A percentile compares a stretch with the other conserved stretches of the same genome.
Conservation (phyloP, 2,797 vertebrate genomes). For the Centropyge bicolor region DNA sequence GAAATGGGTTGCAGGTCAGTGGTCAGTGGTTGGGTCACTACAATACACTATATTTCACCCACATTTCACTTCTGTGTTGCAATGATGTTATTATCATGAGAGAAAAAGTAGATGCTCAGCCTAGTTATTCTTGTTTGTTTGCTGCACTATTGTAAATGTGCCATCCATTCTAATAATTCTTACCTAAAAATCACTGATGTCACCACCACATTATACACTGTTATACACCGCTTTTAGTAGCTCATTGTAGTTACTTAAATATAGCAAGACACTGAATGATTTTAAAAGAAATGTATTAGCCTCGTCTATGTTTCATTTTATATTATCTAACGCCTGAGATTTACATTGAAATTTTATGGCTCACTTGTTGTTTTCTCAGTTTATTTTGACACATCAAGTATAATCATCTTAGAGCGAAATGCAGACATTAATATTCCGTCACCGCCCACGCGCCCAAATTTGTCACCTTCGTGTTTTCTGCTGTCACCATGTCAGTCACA, state of each 20-base stretch:
- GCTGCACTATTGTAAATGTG: background rate
- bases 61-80: background rate
- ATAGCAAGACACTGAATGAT: background rate
- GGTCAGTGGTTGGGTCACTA: background rate
- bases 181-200: background rate
- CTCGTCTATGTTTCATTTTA: background rate
- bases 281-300: too few relatives aligned
- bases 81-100: background rate
- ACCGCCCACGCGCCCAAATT: slow-evolving; percentile 51
- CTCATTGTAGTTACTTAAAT: background rate
- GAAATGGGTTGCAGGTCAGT: slow-evolving; percentile 47
- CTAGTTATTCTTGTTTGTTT: background rate
- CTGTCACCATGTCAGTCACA: slow-evolving; percentile 72
- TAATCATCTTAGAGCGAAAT: slow-evolving; percentile 36
- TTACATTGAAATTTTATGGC: background rate
- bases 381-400: slow-evolving; percentile 48
- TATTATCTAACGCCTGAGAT: background rate
- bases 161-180: background rate
- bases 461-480: slow-evolving; percentile 66
- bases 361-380: slow-evolving; percentile 17
- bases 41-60: background rate
- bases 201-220: too few relatives aligned
- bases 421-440: slow-evolving; percentile 48
- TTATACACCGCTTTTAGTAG: background rate
- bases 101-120: background rate